Base-by-base conservation (phyloP, 2,888 invertebrate species). In the Drosophila aldrichi region DNA sequence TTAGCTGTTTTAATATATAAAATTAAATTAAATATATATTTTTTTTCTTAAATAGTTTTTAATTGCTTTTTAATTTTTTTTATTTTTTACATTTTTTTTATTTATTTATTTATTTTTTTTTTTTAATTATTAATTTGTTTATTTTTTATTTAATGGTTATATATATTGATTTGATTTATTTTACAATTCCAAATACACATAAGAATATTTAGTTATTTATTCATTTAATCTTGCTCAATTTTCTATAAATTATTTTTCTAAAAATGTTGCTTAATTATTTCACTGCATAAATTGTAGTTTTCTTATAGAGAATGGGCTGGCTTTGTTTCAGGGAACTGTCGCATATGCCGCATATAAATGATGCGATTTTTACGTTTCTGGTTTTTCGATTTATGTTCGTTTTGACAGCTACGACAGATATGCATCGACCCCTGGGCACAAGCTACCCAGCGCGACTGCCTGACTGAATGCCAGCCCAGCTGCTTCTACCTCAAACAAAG, bases 351-450 rank as follows among this genome's bases (percentile, higher is more conserved):
- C 79, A 87, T 87, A 87, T 83, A 87, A 87, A 81, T 87, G 78
- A 82, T 87, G 68, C 74, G 38, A 41, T 34, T 48, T 16, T 41
- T 20, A 9, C 18, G 58, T 71, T 70, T 48, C 32, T 56, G 51
- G 56, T 58, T 68, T 51, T 51, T 63, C 65, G 61, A 69, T 64
- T 77, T 75, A 68, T 65, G 75, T 55, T 76, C 81, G 74, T 82
- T 87, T 88, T 88, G 90, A 89, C 89, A 85, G 81, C 79, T 68
- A 73, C 80, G 89, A 79, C 82, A 86, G 87, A 87, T 87, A 87
- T 89, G 83, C 87, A 87, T 87, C 81, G 67, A 74, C 82, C 82
- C 79, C 77, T 79, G 62, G 68, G 48, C 63, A 55, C 65, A 71
- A 49, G 63, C 70, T 62, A 66, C 56, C 64, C 61, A 59, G 38